Conservation (phyloP, 2,888 invertebrate species). For the Tillus elongatus region DNA sequence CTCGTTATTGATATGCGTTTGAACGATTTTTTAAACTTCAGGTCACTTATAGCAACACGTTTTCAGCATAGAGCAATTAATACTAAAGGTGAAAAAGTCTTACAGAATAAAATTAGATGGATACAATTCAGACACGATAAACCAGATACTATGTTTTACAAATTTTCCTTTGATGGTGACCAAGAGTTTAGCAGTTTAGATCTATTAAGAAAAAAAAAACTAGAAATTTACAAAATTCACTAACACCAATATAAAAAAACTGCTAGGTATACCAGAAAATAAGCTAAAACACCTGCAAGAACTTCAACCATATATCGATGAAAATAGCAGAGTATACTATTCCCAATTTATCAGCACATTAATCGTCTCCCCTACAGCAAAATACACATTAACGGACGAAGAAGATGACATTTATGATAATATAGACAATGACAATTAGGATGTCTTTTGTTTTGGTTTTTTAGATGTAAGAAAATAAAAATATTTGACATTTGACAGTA, state of each 20-base stretch:
- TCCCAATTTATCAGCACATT: slow-evolving; percentile 3
- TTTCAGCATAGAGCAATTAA: too few relatives aligned
- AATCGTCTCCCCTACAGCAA: slow-evolving; percentile 4
- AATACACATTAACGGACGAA: slow-evolving; percentile 1
- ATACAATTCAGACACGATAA: slow-evolving; percentile 2
- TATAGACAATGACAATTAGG: slow-evolving; percentile 3
- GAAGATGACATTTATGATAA: slow-evolving; percentile 3
- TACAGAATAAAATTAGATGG: slow-evolving; percentile 3
- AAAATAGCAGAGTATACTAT: slow-evolving; percentile 3
- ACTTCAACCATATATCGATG: slow-evolving; percentile 3
- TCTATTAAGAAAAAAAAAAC: slow-evolving; percentile 3
- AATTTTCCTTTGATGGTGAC: slow-evolving; percentile 3
- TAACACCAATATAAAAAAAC: slow-evolving; percentile 3
- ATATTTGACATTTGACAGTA: not conserved
- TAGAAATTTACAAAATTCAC: slow-evolving; percentile 2
- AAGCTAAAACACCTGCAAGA: slow-evolving; percentile 1
- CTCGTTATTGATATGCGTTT: slow-evolving; percentile 1
- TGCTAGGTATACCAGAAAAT: slow-evolving; percentile 2
- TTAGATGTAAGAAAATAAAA: slow-evolving; percentile 3
- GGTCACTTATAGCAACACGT: too few relatives aligned
- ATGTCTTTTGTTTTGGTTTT: slow-evolving; percentile 1
- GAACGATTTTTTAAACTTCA: slow-evolving; percentile 3
- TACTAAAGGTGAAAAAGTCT: too few relatives aligned
- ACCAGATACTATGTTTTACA: slow-evolving; percentile 3
- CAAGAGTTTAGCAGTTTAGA: slow-evolving; percentile 3